These are phyloP conservation scores for Drosophila crucigera DNA, from an alignment of 2,888 invertebrate genomes.

Conservation along the genomic window DNA sequence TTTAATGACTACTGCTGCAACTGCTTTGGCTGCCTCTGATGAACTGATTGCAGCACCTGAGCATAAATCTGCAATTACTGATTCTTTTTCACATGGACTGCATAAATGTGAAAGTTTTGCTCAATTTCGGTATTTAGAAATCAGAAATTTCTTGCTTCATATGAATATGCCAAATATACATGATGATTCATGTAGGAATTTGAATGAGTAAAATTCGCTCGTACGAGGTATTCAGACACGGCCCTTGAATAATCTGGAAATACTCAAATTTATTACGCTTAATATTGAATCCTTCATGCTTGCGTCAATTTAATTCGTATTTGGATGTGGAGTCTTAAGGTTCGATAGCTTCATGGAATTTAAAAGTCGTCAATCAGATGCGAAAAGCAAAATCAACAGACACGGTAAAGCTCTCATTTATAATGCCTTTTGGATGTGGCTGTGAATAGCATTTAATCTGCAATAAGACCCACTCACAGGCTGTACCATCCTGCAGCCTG, in stretches of 20 bases:
- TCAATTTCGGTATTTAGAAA: not conserved
- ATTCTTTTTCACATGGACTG: conserved; percentile 35
- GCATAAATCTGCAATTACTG: conserved; percentile 52
- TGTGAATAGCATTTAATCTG: conserved; percentile 56
- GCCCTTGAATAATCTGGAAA: not conserved
- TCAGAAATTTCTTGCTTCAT: not conserved
- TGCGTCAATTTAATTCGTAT: not conserved
- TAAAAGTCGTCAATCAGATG: conserved; percentile 61
- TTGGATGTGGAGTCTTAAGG: conserved; percentile 42
- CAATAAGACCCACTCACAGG: conserved; percentile 52
- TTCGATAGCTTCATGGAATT: conserved; percentile 62
- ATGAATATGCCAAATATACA: not conserved
- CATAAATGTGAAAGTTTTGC: not conserved
- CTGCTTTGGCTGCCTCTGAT: conserved; percentile 27
- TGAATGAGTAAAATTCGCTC: not conserved
- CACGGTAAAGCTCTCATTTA: conserved; percentile 35
- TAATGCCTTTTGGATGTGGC: conserved; percentile 45
- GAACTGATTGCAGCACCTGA: conserved; percentile 7
- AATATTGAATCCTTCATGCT: not conserved
- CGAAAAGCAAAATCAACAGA: conserved; percentile 13
- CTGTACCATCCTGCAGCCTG: conserved; percentile 17
- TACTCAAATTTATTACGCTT: not conserved
- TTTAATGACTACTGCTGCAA: conserved; percentile 65
- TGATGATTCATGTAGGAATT: not conserved
- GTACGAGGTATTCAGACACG: too few species aligned